Percentiles rank a stretch among this genome's conserved stretches.
Evolutionary conservation across 1,140 invertebrate species (phyloP).

Genomic region (Epicauta chinensis): DNA sequence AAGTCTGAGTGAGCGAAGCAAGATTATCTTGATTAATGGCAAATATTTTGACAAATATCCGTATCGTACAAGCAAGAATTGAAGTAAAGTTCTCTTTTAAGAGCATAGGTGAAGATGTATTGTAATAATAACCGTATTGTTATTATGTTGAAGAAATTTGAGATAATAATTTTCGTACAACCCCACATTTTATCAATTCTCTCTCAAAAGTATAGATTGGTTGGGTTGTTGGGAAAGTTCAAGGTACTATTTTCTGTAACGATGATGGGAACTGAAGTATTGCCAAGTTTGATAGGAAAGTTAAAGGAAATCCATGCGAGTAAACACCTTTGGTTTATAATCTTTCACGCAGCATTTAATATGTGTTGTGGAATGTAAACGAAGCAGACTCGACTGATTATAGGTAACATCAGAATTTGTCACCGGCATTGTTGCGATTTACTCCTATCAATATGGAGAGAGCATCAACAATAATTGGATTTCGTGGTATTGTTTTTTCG

Average conservation of each 20-base stretch:
- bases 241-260: too few relatives aligned
- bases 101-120: too few relatives aligned
- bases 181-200: too few relatives aligned
- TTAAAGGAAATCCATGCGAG: constrained; percentile 33
- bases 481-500: too few relatives aligned
- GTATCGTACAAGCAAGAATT: constrained; percentile 7
- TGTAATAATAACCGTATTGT: too few relatives aligned
- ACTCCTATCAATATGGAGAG: too few relatives aligned
- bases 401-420: too few relatives aligned
- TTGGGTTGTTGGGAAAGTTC: too few relatives aligned
- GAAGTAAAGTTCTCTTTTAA: neutral
- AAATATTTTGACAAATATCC: constrained; percentile 31
- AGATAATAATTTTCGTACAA: too few relatives aligned
- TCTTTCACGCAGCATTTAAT: constrained; percentile 35
- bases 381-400: constrained; percentile 32
- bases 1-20: constrained; percentile 23
- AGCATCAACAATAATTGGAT: too few relatives aligned
- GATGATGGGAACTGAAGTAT: constrained; percentile 26
- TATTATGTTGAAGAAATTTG: too few relatives aligned
- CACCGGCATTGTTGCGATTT: neutral
- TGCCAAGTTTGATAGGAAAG: constrained; percentile 30
- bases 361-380: constrained; percentile 28
- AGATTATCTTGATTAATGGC: constrained; percentile 39
- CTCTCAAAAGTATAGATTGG: too few relatives aligned
- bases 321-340: constrained; percentile 33